Percentiles rank a stretch among this genome's conserved stretches.
Evolutionary conservation across 2,113 vertebrate species (phyloP).

Genomic region (Microcebus jonahi): DNA sequence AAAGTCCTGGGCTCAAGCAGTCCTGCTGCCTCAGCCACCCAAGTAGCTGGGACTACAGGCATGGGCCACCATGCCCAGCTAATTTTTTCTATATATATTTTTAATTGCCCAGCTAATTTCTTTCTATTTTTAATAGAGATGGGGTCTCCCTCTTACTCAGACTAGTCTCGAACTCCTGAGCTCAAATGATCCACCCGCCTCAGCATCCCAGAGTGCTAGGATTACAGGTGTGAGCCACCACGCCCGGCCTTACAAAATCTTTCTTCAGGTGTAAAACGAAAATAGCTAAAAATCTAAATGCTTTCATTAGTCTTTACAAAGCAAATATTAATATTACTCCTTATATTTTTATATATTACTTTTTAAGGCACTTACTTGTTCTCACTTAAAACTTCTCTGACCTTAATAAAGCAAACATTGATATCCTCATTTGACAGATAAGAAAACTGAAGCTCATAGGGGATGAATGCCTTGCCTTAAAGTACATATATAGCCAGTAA

Average conservation of each 20-base stretch:
- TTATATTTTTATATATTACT: slow-evolving; percentile 34
- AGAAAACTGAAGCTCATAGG: background rate
- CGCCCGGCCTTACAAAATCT: background rate
- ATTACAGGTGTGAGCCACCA: too few relatives aligned
- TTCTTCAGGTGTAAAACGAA: background rate
- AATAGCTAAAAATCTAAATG: background rate
- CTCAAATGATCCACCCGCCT: too few relatives aligned
- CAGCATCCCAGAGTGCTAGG: too few relatives aligned
- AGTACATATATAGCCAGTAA: background rate
- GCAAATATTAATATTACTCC: background rate
- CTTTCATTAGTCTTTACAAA: slow-evolving; percentile 20
- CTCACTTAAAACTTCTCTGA: slow-evolving; percentile 19
- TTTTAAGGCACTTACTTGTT: background rate
- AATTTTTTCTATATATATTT: too few relatives aligned
- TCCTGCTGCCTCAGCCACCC: too few relatives aligned
- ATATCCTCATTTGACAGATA: background rate
- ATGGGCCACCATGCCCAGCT: too few relatives aligned
- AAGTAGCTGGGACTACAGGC: too few relatives aligned
- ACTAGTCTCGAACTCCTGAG: too few relatives aligned
- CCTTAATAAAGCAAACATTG: background rate
- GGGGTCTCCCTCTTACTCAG: too few relatives aligned
- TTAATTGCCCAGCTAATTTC: too few relatives aligned
- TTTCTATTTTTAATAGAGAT: too few relatives aligned
- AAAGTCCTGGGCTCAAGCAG: too few relatives aligned
- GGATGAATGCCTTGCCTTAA: background rate